A percentile compares a stretch with the other conserved stretches of the same genome.
These are phyloP conservation scores for Dasypus novemcinctus DNA, from an alignment of 2,113 vertebrate species.

Conservation along the genomic window DNA sequence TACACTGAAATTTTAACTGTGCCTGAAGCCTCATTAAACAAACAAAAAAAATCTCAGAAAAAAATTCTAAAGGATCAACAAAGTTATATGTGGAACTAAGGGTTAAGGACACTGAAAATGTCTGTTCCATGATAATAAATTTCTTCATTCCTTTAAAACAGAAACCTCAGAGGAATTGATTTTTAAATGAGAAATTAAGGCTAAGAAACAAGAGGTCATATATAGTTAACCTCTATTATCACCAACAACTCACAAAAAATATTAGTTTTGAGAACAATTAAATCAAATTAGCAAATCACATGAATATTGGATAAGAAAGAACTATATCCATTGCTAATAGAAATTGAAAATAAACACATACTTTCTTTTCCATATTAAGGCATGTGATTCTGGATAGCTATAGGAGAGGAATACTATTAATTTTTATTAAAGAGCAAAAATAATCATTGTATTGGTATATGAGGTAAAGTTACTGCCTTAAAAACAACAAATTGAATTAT, in stretches of 20 bases:
- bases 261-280: constrained; percentile 12
- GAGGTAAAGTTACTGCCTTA: background rate
- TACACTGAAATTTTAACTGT: constrained; percentile 45
- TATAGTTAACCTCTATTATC: constrained; percentile 49
- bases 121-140: constrained; percentile 28
- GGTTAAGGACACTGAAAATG: background rate
- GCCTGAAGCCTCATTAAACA: constrained; percentile 43
- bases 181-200: constrained; percentile 62
- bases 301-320: constrained; percentile 13
- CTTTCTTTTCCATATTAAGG: background rate
- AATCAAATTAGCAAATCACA: constrained; percentile 38
- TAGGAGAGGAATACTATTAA: background rate
- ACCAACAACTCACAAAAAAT: background rate
- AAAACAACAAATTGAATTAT: background rate
- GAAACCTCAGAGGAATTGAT: background rate
- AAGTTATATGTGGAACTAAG: background rate
- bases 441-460: background rate
- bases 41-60: background rate
- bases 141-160: constrained; percentile 28
- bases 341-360: background rate
- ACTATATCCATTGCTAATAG: background rate
- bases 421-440: background rate
- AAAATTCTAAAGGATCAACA: constrained; percentile 28
- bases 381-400: background rate
- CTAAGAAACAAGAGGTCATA: constrained; percentile 42